Base-by-base conservation (phyloP, 2,888 invertebrate species). In the Gerris lacustris region DNA sequence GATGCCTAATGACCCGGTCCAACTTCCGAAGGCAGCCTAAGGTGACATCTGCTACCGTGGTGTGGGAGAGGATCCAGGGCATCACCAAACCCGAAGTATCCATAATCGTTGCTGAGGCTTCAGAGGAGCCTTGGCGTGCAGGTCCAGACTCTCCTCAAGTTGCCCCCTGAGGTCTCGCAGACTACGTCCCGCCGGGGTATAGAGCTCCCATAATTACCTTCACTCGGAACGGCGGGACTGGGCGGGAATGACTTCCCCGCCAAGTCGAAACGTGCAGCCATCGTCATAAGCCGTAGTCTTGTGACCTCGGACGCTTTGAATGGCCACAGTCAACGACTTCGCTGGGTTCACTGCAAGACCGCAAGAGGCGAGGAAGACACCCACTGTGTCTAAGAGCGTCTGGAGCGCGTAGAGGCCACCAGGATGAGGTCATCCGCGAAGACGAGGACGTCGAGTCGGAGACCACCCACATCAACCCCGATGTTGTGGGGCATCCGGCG, bases 51-150 rank as follows among this genome's bases (percentile, higher is more conserved):
- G 78, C 79, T 5, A 80, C 67, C 67, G 78, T 78, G 15, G 82
- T 67, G 7, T 75, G 72, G 73, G 81, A 80, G 67, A 78, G 73
- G 78, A n/a, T n/a, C 68, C 78, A 76, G 9, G 80, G 81, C 17
- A 82, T 74, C 47, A 82, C 76, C 79, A 77, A 6, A 72, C 75
- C 72, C 79, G 75, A 64, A 81, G 73, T 0, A 80, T 73, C 67
- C 78, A 76, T 9, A 81, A 70, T 74, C 80, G 76, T 72, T 81
- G 81, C 70, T 79, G 79, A 5, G 80, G 81, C 73, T 81, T 81
- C 7, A 81, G 75, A 0, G 80, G 79, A 0, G 79, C 78, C 68
- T 74, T 73, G 18, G 76, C 73, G 66, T 79, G 75, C 67, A 78
- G 76, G 0, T 73, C 47, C 7, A 80, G 71, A 55, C 75, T 76